Percentiles rank a stretch among this genome's conserved stretches.
Conservation (phyloP, 2,888 invertebrate genomes). For the Zygothrica quintamaculata region DNA sequence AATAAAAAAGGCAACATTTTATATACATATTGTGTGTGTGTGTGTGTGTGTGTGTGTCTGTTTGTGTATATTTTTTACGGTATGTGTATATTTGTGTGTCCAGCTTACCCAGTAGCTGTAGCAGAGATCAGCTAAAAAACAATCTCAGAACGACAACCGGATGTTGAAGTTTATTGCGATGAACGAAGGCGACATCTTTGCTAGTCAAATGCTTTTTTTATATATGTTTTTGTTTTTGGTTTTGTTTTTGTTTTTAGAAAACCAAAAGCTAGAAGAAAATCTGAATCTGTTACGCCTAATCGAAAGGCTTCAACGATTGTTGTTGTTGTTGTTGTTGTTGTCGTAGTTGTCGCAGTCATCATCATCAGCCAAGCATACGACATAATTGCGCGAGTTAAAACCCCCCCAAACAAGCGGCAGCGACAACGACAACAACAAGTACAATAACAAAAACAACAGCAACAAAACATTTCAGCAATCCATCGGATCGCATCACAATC, state of each 20-base stretch:
- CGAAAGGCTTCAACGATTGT: conserved; percentile 79
- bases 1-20: conserved; percentile 74
- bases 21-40: conserved; percentile 52
- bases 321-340: conserved; percentile 33
- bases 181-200: conserved; percentile 42
- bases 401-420: conserved; percentile 73
- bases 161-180: conserved; percentile 70
- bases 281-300: conserved; percentile 66
- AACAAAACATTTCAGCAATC: conserved; percentile 79
- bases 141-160: conserved; percentile 77
- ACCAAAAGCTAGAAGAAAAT: conserved; percentile 38
- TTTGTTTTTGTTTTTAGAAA: conserved; percentile 46
- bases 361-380: conserved; percentile 83
- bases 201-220: conserved; percentile 45
- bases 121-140: conserved; percentile 67
- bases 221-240: no score
- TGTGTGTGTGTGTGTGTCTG: conserved; percentile 32
- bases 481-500: conserved; percentile 83
- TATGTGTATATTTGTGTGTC: conserved; percentile 29
- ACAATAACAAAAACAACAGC: conserved; percentile 46
- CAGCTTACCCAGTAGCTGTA: conserved; percentile 53
- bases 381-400: conserved; percentile 82
- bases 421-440: conserved; percentile 44
- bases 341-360: conserved; percentile 78
- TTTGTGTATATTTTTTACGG: no score